Evolutionary conservation across 2,113 vertebrate genomes (phyloP), one percentile per base, ranked within the genome.

Genomic region (Gulo gulo): DNA sequence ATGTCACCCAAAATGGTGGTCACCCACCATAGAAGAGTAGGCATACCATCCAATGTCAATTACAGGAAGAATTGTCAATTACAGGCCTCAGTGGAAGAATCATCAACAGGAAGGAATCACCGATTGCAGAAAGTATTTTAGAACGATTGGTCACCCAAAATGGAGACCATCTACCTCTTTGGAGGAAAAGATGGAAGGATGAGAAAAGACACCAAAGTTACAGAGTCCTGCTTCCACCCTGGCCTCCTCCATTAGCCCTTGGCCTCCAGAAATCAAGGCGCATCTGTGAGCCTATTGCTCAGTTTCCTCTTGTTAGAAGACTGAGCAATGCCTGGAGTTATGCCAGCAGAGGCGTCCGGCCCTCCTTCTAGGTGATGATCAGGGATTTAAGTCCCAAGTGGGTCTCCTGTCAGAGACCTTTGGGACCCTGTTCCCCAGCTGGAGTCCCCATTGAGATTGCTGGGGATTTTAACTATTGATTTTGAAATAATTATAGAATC

Each of bases 401-500:
- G 11, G 47, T 67, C 80, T 26, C 73, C 57, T 74, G 26, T 36
- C 42, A 13, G 82, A 80, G 84, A 80, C 36, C 45, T 89, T 21
- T 55, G 18, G 47, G 36, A 61, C n/a, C 36, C 9, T 20, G 16
- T 36, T 31, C n/a, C 5, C 26, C 26, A 6, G 29, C 39, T 11
- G 55, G 67, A 78, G 79, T 23, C 12, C 24, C 31, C 29, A 69
- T 4, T 85, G 24, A 69, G 83, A 95, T 55, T 4, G 5, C 52
- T 71, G 39, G 21, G 7, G 11, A 23, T 81, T n/a, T 36, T 31
- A 79, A 79, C 23, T 79, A 52, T 52, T 79, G 31, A 52, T 52
- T 52, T n/a, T 13, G 76, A 79, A 79, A 79, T 21, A 79, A n/a
- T 79, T 79, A 79, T 52, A 79, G 76, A 50, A 52, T 79, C 47